A percentile compares a stretch with the other conserved stretches of the same genome.
Conservation (phyloP, 2,888 invertebrate genomes). For the Ophioninae sp. region DNA sequence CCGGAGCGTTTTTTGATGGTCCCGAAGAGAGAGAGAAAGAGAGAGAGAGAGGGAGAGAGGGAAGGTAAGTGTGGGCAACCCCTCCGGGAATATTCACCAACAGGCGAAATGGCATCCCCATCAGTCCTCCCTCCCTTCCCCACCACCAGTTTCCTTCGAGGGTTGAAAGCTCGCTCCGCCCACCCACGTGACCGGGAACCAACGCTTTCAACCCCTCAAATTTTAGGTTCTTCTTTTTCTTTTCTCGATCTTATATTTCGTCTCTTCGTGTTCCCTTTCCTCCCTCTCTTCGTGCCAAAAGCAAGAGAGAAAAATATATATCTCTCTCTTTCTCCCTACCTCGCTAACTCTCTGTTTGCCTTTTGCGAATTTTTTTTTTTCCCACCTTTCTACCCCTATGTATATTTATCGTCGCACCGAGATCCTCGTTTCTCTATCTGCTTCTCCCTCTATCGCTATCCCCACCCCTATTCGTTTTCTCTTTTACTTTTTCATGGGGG, state of each 20-base stretch:
- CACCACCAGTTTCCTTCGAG: constrained; percentile 60
- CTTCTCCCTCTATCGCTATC: constrained; percentile 10
- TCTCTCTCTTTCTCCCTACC: constrained; percentile 9
- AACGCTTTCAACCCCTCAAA: constrained; percentile 59
- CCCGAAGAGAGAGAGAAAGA: constrained; percentile 47
- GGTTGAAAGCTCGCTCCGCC: constrained; percentile 74
- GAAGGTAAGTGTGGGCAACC: constrained; percentile 15
- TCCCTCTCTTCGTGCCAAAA: constrained; percentile 26
- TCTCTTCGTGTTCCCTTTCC: constrained; percentile 19
- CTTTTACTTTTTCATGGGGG: constrained; percentile 53
- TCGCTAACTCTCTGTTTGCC: constrained; percentile 18
- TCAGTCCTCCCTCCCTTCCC: constrained; percentile 56
- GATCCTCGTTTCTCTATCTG: constrained; percentile 44
- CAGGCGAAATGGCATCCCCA: constrained; percentile 58
- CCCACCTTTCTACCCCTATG: constrained; percentile 14
- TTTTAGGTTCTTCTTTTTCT: constrained; percentile 55
- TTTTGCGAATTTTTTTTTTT: constrained; percentile 29
- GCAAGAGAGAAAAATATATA: constrained; percentile 13
- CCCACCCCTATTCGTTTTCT: constrained; percentile 39
- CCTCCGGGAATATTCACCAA: constrained; percentile 42
- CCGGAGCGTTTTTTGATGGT: constrained; percentile 72
- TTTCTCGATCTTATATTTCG: constrained; percentile 61
- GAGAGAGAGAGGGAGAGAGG: not conserved
- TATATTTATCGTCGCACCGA: constrained; percentile 49
- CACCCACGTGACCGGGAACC: constrained; percentile 74